Evolutionary conservation across 2,113 vertebrate genomes (phyloP), one percentile per base, ranked within the genome.

Genomic region (Herpetotheres cachinnans): DNA sequence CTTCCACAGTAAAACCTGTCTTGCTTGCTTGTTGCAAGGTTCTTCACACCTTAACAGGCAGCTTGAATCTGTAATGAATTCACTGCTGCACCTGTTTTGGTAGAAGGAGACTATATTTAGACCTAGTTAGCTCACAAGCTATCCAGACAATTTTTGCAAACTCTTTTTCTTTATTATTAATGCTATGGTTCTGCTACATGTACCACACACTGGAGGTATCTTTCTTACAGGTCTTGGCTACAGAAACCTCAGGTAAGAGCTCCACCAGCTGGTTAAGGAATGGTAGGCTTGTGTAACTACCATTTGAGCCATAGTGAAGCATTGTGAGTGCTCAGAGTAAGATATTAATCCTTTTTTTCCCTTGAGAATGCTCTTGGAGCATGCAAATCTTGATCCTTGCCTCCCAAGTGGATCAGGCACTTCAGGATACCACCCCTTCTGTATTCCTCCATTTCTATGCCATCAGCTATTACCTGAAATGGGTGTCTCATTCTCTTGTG

Each of bases 221-320:
- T 82, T 79, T 69, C 22, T 76, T 65, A 15, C 49, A n/a, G 30
- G 30, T 76, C 36, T 85, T 66, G 70, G 58, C 74, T 70, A 49
- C 27, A 38, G 56, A 87, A 49, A 40, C 34, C 19, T 82, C 95
- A 77, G 36, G 50, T 88, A 56, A 94, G 87, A 90, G 93, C 93
- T 94, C 93, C 90, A 93, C 93, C 92, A 96, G 78, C 93, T 96
- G 90, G 87, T 77, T 95, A 62, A 79, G 70, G 76, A 82, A 56
- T 32, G 6, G 13, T 34, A 62, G 72, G 13, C 38, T 81, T 86
- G 55, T 55, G n/a, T 47, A 65, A 44, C 34, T 50, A 6, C n/a
- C 2, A 1, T 40, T 56, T 44, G 65, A 82, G 61, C 84, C 25
- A 18, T 6, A 30, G 7, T 9, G 18, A 76, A 92, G 69, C 34